Evolutionary conservation across 1,140 invertebrate species (phyloP), one percentile per base, ranked within the genome.

Genomic region (Drosophila quadrilineata): DNA sequence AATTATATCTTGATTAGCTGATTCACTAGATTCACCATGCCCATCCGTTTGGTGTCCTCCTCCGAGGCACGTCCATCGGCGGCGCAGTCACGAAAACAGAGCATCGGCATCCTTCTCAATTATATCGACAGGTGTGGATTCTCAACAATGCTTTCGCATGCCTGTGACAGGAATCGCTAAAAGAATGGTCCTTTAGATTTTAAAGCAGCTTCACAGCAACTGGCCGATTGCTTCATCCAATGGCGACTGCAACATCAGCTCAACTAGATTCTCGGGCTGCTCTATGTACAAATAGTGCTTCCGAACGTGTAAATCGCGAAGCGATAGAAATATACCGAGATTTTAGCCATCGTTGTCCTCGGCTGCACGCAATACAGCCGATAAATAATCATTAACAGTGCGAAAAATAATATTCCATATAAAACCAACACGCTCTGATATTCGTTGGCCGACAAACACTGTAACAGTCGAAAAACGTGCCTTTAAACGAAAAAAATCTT

Each of bases 1-100:
- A 99, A 99, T 90, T 99, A 99, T 2, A 99, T 96, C 92, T 99
- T 99, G 54, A 99, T 96, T 6, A 99, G 91, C 89, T 99, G 98
- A 91, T 99, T 99, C 0, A 99, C 97, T 31, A 99, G 91, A 73
- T 95, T 95, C 72, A 99, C 90, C 97, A 99, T 99, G 62, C 98
- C 98, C 92, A 97, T 94, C 84, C 97, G 93, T 90, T 99, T 99
- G 0, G 97, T 97, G 43, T 97, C 95, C 64, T 96, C 93, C 71
- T 97, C 95, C 0, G 96, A 93, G 14, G 96, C 93, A 46, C 95
- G 93, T 89, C 96, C 98, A 87, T 99, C 98, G 10, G 96, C 96
- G 16, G 98, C 97, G 91, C 98, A 99, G 10, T 98, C 95, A 85
- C 98, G 91, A 90, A 99, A 99, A 90, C 97, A 97, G 12, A 93